Evolutionary conservation across 2,113 vertebrate genomes (phyloP).

Genomic region (Xiphophorus maculatus): DNA sequence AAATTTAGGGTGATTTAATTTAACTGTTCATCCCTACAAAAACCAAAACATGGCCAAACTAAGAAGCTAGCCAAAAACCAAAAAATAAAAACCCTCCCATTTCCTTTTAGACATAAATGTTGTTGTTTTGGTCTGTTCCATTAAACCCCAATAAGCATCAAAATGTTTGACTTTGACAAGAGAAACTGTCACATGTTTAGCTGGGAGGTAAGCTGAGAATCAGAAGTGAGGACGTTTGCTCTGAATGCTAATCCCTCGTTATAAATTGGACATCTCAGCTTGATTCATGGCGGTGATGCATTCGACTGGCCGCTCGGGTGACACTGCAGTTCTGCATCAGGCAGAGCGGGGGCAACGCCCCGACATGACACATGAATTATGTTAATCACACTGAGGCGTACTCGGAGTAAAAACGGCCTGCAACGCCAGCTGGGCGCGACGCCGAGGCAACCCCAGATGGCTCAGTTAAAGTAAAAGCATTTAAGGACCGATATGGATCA

Average conservation of each 20-base stretch:
- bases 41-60: no score
- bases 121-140: no score
- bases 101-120: no score
- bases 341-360: constrained; percentile 7
- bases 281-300: constrained; percentile 70
- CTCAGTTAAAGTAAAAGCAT: constrained; percentile 13
- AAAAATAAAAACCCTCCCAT: no score
- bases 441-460: background rate
- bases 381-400: constrained; percentile 10
- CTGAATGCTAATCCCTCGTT: constrained; percentile 50
- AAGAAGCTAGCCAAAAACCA: no score
- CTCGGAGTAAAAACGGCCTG: constrained; percentile 26
- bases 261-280: constrained; percentile 69
- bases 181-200: no score
- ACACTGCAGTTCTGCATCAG: constrained; percentile 46
- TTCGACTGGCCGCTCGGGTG: constrained; percentile 49
- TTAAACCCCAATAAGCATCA: no score
- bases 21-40: no score
- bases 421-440: constrained; percentile 23
- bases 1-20: no score
- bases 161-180: no score
- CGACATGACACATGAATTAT: constrained; percentile 29
- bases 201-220: no score
- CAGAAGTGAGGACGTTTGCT: constrained; percentile 15
- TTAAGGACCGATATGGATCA: constrained; percentile 1